Conservation (phyloP, 2,113 vertebrate genomes). For the Anguilla japonica region DNA sequence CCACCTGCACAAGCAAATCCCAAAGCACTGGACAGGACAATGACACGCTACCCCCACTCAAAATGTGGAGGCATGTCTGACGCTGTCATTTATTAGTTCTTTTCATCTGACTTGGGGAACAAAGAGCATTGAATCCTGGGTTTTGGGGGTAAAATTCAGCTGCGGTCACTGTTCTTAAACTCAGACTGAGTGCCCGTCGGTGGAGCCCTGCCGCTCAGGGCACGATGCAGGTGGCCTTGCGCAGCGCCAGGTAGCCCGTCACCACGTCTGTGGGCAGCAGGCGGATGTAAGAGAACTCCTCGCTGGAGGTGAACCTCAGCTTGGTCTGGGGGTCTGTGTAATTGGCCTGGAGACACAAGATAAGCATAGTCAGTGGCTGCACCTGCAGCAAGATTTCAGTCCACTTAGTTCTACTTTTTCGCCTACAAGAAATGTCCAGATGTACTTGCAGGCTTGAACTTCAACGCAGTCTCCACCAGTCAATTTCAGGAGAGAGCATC, state of each 20-base stretch:
- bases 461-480: too few species aligned
- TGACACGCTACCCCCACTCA: neutral
- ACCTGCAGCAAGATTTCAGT: neutral
- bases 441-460: too few species aligned
- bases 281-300: slow-evolving; percentile 95
- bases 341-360: slow-evolving; percentile 76
- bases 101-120: neutral
- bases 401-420: too few species aligned
- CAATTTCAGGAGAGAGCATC: too few species aligned
- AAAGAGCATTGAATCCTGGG: neutral
- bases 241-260: slow-evolving; percentile 87
- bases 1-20: neutral
- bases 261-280: slow-evolving; percentile 93
- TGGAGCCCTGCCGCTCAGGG: slow-evolving; percentile 69
- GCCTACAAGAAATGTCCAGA: too few species aligned
- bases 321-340: slow-evolving; percentile 98
- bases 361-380: neutral
- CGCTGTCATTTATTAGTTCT: neutral
- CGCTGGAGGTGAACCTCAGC: slow-evolving; percentile 86
- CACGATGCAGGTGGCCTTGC: slow-evolving; percentile 92
- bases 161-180: neutral
- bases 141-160: neutral
- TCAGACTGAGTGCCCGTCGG: neutral
- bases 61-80: neutral
- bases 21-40: neutral